phyloP scores from a whole-genome alignment of 2,888 invertebrate species.

The Syrista parreyssii region DNA sequence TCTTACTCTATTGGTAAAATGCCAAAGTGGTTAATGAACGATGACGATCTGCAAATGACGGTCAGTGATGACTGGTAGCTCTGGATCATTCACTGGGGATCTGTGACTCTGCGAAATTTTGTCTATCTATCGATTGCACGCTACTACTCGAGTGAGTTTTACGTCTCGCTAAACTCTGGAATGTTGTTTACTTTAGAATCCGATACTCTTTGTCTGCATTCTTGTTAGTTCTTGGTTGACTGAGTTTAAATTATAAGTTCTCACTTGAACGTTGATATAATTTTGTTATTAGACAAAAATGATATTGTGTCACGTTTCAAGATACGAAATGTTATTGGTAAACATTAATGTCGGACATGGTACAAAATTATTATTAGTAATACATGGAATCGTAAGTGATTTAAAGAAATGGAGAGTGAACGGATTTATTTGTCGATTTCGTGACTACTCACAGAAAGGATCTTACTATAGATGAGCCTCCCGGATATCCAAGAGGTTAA shows the following conservation, averaged over 20 bases:
- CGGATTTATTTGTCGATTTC: background rate
- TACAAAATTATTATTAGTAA: background rate
- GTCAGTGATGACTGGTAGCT: background rate
- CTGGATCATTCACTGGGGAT: background rate
- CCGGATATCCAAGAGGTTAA: background rate
- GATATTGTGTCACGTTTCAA: background rate
- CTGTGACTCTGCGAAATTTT: background rate
- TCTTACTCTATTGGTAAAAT: background rate
- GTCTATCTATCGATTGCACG: background rate
- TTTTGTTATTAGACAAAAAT: background rate
- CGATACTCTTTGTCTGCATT: background rate
- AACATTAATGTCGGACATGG: background rate
- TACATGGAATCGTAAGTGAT: slow-evolving; percentile 8
- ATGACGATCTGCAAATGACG: background rate
- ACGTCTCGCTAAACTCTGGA: background rate
- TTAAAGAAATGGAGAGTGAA: background rate
- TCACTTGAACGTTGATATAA: background rate
- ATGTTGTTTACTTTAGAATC: background rate
- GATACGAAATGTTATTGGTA: background rate
- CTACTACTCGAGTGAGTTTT: background rate
- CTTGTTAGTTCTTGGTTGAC: background rate
- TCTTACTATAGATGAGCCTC: background rate
- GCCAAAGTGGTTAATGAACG: background rate
- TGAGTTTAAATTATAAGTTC: background rate
- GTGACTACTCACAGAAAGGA: background rate